phyloP scores from a whole-genome alignment of 2,888 invertebrate genomes.

The Tethea ocularis region DNA sequence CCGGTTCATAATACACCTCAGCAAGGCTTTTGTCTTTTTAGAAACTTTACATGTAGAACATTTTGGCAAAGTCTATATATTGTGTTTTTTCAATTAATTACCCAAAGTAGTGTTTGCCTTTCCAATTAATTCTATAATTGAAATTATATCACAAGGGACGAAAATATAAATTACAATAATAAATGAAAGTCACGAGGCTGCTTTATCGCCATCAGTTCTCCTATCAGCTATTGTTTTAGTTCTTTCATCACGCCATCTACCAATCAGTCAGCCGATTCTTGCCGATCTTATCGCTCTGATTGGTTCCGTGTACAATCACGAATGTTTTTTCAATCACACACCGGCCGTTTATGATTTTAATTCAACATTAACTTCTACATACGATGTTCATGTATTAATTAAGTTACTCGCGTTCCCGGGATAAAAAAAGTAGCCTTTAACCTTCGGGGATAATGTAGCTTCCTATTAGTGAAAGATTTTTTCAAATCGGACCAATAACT shows the following conservation, averaged over 20 bases:
- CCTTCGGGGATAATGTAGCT: too few species aligned
- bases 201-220: not conserved
- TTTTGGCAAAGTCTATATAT: too few species aligned
- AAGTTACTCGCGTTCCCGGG: too few species aligned
- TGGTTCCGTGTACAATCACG: conserved; percentile 14
- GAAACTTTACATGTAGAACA: too few species aligned
- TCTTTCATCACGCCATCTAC: conserved; percentile 23
- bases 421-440: too few species aligned
- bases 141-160: not conserved
- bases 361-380: not conserved
- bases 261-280: conserved; percentile 19
- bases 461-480: too few species aligned
- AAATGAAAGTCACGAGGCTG: not conserved
- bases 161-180: not conserved
- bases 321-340: conserved; percentile 1
- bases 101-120: not conserved
- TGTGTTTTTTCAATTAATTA: too few species aligned
- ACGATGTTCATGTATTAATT: not conserved
- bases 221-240: conserved; percentile 14
- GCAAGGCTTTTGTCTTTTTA: too few species aligned
- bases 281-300: conserved; percentile 21
- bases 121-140: not conserved
- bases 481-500: too few species aligned
- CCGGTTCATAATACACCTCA: too few species aligned
- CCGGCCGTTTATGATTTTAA: not conserved